Base-by-base conservation (phyloP, 2,888 invertebrate genomes). In the Phengaris arion region DNA sequence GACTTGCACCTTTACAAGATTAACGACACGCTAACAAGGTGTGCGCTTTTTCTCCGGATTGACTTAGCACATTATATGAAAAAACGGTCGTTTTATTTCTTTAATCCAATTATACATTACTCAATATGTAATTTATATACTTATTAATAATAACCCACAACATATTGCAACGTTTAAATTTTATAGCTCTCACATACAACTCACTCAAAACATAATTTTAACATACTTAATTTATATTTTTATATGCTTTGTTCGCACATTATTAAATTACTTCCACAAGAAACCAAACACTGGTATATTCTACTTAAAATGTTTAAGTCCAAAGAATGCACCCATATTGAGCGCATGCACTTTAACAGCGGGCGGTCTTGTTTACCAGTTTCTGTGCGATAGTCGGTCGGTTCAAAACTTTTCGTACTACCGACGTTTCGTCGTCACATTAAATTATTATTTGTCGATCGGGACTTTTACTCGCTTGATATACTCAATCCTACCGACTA, bases 301-400 rank as follows among this genome's bases (percentile, higher is more conserved):
- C 9, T 4, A 59, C 7, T 22, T 59, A 59, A 59, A 22, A 59
- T 22, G 59, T 59, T 59, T 59, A 22, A 59, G 9, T 22, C 22
- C 59, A 59, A 59, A 22, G 59, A 59, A 15, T 9, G 59, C 59
- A 59, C 9, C 22, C 59, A 9, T 59, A 59, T 5, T 22, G 10
- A 59, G 59, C 59, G 59, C 59, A 59, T 59, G 22, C 10, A 59
- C 59, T 8, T 7, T 57, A 57, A 57, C 57, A 57, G 57, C 15
- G 57, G 57, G 57, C 10, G 59, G 59, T 59, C 59, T 22, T 59
- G 59, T 59, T 59, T 15, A 59, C 59, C 9, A 59, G 59, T 59
- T 22, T 59, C 59, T 59, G 22, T 22, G 9, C 10, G 59, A 59
- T 59, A 59, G 59, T 59, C 59, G 15, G 22, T 22, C 22, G 59